A percentile compares a stretch with the other conserved stretches of the same genome.
Conservation (phyloP, 2,888 invertebrate species). For the Tachystola acroxantha region DNA sequence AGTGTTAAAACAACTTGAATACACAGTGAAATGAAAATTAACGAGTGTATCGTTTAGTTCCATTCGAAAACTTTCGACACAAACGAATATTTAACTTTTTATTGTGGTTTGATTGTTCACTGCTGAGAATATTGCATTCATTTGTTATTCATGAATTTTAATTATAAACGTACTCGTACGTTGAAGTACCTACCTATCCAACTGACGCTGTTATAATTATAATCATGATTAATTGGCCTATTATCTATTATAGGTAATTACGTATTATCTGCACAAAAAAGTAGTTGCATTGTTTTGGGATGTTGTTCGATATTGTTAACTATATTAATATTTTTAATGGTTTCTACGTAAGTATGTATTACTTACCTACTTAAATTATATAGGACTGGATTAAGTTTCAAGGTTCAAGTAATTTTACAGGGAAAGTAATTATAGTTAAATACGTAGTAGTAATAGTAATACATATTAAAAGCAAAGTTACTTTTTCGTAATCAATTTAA, state of each 20-base stretch:
- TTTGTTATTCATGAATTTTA: conserved; percentile 53
- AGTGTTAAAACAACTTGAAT: conserved; percentile 45
- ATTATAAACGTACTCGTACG: conserved; percentile 34
- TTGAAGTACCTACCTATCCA: no score
- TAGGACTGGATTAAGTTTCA: background rate
- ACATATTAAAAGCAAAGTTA: no score
- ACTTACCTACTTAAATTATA: background rate
- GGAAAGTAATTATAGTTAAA: no score
- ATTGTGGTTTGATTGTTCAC: conserved; percentile 46
- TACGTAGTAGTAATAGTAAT: no score
- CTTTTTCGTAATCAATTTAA: no score
- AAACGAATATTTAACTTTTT: conserved; percentile 44
- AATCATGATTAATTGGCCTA: conserved; percentile 52
- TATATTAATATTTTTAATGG: conserved; percentile 40
- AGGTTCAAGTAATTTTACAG: no score
- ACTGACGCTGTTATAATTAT: conserved; percentile 40
- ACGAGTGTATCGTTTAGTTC: conserved; percentile 45
- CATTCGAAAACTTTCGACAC: conserved; percentile 37
- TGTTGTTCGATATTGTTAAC: conserved; percentile 34
- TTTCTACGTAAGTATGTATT: conserved; percentile 8
- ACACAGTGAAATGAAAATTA: conserved; percentile 44
- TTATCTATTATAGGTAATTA: no score
- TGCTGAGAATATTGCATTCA: conserved; percentile 40
- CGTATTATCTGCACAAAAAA: conserved; percentile 45
- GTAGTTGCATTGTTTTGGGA: conserved; percentile 47